A percentile compares a stretch with the other conserved stretches of the same genome.
These are phyloP conservation scores for Hypanus sabinus DNA, from an alignment of 2,113 vertebrate genomes.

Conservation along the genomic window DNA sequence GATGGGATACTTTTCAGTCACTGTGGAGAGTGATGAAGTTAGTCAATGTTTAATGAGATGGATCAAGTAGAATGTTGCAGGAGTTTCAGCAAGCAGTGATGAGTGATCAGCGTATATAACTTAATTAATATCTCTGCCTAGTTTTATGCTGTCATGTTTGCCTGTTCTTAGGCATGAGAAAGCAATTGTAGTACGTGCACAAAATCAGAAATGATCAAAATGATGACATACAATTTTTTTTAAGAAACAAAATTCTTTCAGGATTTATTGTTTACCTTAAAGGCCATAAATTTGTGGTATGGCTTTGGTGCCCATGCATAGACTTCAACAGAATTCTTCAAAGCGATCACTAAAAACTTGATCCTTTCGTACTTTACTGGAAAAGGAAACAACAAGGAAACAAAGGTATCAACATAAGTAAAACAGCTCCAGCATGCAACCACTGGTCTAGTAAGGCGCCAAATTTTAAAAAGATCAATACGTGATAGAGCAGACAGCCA, in stretches of 20 bases:
- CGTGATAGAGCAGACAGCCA: too few relatives aligned
- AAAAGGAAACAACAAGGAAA: too few relatives aligned
- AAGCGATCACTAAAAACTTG: slow-evolving; percentile 94
- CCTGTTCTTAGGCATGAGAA: background rate
- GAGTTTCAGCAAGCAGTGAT: background rate
- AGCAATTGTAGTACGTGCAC: background rate
- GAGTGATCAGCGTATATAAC: background rate
- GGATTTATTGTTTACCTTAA: slow-evolving; percentile 71
- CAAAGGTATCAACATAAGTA: background rate
- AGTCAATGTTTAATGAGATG: too few relatives aligned
- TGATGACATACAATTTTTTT: background rate
- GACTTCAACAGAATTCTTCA: slow-evolving; percentile 98
- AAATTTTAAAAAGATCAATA: too few relatives aligned
- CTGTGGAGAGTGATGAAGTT: too few relatives aligned
- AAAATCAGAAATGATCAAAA: background rate
- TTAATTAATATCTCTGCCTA: background rate
- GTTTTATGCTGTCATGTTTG: background rate
- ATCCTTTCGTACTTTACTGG: slow-evolving; percentile 97
- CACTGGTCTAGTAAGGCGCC: too few relatives aligned
- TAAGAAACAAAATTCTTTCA: background rate
- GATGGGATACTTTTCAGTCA: too few relatives aligned
- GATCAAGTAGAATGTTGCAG: background rate
- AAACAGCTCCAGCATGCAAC: background rate
- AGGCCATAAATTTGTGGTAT: slow-evolving; percentile 99
- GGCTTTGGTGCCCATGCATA: slow-evolving; percentile 99